phyloP scores from a whole-genome alignment of 2,113 vertebrate species.

The Caretta caretta region DNA sequence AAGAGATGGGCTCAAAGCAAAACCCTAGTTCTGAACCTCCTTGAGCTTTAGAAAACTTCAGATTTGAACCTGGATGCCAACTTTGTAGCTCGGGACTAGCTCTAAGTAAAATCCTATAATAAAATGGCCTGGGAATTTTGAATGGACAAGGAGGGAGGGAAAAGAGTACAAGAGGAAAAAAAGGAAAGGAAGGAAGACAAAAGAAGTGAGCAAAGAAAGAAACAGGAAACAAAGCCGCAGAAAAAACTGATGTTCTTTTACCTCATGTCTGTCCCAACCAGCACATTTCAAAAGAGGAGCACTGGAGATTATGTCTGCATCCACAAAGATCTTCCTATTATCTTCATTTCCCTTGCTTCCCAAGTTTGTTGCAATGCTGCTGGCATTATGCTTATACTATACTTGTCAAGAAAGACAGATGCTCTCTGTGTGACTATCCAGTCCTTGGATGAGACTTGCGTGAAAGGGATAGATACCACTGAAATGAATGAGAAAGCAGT shows the following conservation, averaged over 20 bases:
- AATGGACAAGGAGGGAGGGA: not conserved
- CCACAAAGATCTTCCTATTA: not conserved
- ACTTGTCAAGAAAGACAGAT: not conserved
- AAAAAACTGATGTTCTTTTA: not conserved
- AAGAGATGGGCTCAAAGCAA: not conserved
- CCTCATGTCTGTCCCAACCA: not conserved
- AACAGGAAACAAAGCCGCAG: not conserved
- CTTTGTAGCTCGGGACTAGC: not conserved
- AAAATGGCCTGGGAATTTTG: not conserved
- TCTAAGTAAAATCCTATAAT: not conserved
- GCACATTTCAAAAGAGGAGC: not conserved
- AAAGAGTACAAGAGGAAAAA: not conserved
- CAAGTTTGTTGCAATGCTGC: not conserved
- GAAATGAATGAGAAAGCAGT: conserved; percentile 19
- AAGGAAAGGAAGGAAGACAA: not conserved
- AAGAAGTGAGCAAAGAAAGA: not conserved
- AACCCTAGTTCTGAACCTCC: not conserved
- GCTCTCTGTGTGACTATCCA: not conserved
- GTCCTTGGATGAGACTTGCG: not conserved
- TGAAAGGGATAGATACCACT: not conserved
- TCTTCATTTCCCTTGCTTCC: not conserved
- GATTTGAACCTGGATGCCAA: not conserved
- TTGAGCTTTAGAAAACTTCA: not conserved
- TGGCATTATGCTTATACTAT: not conserved
- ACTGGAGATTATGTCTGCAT: not conserved